phyloP scores from a whole-genome alignment of 2,888 invertebrate genomes.

The Onchidella celtica region DNA sequence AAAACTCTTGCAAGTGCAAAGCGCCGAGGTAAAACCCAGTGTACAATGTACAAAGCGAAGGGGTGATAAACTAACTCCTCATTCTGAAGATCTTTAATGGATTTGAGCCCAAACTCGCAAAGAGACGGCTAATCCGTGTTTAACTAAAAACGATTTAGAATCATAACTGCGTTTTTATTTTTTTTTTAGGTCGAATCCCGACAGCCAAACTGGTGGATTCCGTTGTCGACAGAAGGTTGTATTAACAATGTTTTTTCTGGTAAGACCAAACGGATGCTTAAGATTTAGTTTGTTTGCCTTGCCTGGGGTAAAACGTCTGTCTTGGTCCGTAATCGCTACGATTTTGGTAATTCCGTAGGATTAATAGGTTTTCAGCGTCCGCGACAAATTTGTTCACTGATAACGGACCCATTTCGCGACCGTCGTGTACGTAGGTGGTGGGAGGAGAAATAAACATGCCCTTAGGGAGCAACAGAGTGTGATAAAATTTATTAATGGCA shows the following conservation, averaged over 20 bases:
- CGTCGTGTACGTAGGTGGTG: too few relatives aligned
- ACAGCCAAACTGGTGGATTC: conserved; percentile 20
- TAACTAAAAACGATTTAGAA: conserved; percentile 3
- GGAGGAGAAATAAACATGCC: too few relatives aligned
- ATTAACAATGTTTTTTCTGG: conserved; percentile 5
- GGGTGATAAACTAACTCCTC: conserved; percentile 3
- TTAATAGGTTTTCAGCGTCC: conserved; percentile 13
- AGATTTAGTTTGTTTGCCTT: conserved; percentile 25
- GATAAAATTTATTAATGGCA: too few relatives aligned
- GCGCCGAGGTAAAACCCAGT: too few relatives aligned
- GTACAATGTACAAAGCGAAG: background rate
- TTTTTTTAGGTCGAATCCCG: background rate
- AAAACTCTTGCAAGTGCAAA: too few relatives aligned
- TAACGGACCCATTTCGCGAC: too few relatives aligned
- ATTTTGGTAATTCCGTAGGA: conserved; percentile 31
- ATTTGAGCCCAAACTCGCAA: conserved; percentile 67
- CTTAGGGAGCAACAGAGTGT: too few relatives aligned
- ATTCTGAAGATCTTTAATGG: conserved; percentile 62
- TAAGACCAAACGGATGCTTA: conserved; percentile 29
- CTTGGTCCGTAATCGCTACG: conserved; percentile 24
- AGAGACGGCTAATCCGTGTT: conserved; percentile 50
- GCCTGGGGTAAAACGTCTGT: conserved; percentile 13
- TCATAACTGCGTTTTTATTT: conserved; percentile 18
- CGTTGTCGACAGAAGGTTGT: conserved; percentile 16
- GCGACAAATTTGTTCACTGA: conserved; percentile 19